A percentile compares a stretch with the other conserved stretches of the same genome.
These are phyloP conservation scores for Ctenodactylus gundi DNA, from an alignment of 2,113 vertebrate species.

Conservation along the genomic window DNA sequence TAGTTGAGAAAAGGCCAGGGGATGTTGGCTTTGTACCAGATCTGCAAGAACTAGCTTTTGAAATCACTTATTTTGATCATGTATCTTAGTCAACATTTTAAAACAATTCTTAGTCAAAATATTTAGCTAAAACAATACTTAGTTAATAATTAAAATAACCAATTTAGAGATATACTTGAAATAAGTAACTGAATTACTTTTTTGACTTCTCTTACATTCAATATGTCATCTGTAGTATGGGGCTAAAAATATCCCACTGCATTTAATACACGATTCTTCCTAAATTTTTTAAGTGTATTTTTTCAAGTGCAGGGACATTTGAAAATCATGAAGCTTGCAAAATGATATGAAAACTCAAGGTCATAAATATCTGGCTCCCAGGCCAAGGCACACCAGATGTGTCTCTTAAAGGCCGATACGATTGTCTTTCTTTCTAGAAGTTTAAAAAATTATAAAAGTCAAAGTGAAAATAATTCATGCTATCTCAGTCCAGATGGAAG, in stretches of 20 bases:
- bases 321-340: slow-evolving; percentile 59
- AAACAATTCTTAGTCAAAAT: too few species aligned
- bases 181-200: neutral
- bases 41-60: neutral
- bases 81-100: too few species aligned
- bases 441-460: slow-evolving; percentile 67
- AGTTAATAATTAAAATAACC: too few species aligned
- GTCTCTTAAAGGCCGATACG: slow-evolving; percentile 71
- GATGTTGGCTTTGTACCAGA: neutral
- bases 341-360: slow-evolving; percentile 36
- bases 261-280: neutral
- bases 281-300: slow-evolving; percentile 48
- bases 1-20: neutral
- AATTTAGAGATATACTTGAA: too few species aligned
- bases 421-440: slow-evolving; percentile 70
- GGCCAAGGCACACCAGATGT: slow-evolving; percentile 71
- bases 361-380: slow-evolving; percentile 40
- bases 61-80: too few species aligned
- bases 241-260: neutral
- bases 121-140: too few species aligned
- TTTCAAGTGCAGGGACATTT: slow-evolving; percentile 26
- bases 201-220: neutral
- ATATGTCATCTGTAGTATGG: neutral
- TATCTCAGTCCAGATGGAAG: slow-evolving; percentile 61
- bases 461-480: slow-evolving; percentile 64